phyloP scores from a whole-genome alignment of 2,888 invertebrate genomes.

The Lamellibrachia columna region DNA sequence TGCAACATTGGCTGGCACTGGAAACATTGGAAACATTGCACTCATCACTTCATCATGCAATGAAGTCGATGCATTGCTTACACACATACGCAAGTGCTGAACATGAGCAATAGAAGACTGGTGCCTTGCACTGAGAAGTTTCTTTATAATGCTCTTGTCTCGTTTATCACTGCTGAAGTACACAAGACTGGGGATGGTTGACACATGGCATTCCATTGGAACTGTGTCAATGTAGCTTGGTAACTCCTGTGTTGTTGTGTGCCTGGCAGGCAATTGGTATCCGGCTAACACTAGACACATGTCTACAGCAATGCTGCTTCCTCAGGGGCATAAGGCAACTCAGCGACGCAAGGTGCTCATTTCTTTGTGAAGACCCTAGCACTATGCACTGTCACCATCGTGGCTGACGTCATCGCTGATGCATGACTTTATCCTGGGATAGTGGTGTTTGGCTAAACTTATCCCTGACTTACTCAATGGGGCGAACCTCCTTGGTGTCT shows the following conservation, averaged over 20 bases:
- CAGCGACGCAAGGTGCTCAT: not conserved
- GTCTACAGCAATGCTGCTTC: not conserved
- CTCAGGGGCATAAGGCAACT: not conserved
- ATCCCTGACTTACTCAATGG: not conserved
- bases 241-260: not conserved
- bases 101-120: not conserved
- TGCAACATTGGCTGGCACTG: not conserved
- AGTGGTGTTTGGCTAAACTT: not conserved
- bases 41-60: not conserved
- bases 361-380: not conserved
- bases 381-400: not conserved
- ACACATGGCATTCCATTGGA: not conserved
- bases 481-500: not conserved
- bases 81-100: not conserved
- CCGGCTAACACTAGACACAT: not conserved
- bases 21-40: not conserved
- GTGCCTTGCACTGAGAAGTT: too few species aligned
- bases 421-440: not conserved
- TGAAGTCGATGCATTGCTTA: not conserved
- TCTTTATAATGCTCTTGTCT: too few species aligned
- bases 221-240: not conserved
- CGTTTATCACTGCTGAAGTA: not conserved
- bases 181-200: not conserved
- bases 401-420: not conserved
- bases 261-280: not conserved